Percentiles rank a stretch among this genome's conserved stretches.
Conservation (phyloP, 1,140 invertebrate genomes). For the Drosophila azteca region DNA sequence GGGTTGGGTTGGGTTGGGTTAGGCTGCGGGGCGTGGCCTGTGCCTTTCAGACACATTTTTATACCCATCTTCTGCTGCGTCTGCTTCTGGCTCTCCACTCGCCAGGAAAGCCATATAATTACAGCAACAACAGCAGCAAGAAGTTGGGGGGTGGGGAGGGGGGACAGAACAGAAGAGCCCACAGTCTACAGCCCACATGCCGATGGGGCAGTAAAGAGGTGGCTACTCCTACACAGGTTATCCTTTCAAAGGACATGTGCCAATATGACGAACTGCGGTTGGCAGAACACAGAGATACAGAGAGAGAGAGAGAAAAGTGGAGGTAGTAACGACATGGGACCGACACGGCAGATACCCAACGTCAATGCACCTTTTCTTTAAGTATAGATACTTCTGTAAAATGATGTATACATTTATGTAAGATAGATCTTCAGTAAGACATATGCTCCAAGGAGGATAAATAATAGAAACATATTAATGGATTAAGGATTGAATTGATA, state of each 20-base stretch:
- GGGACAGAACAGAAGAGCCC: too few relatives aligned
- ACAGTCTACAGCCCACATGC: neutral
- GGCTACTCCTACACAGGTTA: constrained; percentile 6
- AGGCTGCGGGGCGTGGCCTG: constrained; percentile 30
- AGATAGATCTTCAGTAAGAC: too few relatives aligned
- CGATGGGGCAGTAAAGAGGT: neutral
- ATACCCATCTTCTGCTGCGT: constrained; percentile 9
- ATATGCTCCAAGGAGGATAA: too few relatives aligned
- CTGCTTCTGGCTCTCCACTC: constrained; percentile 10
- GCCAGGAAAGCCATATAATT: constrained; percentile 69
- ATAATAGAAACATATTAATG: too few relatives aligned
- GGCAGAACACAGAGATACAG: constrained; percentile 10
- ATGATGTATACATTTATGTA: too few relatives aligned
- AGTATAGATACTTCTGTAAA: too few relatives aligned
- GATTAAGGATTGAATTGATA: too few relatives aligned
- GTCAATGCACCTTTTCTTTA: too few relatives aligned
- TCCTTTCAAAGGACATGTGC: constrained; percentile 73
- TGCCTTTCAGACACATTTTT: constrained; percentile 15
- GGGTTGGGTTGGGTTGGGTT: neutral
- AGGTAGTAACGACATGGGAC: neutral
- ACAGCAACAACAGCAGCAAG: constrained; percentile 15
- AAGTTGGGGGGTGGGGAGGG: neutral
- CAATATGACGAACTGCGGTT: constrained; percentile 76
- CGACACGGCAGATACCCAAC: neutral
- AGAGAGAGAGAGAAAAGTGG: neutral